Evolutionary conservation across 2,797 vertebrate genomes (phyloP).

Genomic region (Muscicapa striata): DNA sequence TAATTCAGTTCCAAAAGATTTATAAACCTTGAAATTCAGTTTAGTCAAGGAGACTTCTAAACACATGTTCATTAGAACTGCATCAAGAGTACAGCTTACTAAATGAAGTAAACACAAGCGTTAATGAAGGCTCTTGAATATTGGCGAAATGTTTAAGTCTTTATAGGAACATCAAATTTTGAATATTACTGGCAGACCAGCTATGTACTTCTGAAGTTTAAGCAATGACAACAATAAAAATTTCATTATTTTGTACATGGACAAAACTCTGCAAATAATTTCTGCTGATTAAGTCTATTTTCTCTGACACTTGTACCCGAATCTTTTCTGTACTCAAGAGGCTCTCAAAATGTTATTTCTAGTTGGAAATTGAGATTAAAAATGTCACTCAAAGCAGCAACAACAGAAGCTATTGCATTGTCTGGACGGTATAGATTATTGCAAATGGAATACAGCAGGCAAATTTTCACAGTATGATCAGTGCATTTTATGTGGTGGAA

Average conservation of each 20-base stretch:
- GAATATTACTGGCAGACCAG: not conserved
- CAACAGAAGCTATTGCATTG: not conserved
- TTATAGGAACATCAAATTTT: not conserved
- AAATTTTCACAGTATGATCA: not conserved
- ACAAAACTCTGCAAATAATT: constrained; percentile 11
- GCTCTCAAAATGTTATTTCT: constrained; percentile 14
- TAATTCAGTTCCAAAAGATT: not conserved
- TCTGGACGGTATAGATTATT: not conserved
- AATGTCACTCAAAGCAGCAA: constrained; percentile 39
- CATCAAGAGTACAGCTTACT: not conserved
- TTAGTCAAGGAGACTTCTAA: not conserved
- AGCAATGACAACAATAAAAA: not conserved
- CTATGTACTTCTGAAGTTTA: not conserved
- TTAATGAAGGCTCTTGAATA: not conserved
- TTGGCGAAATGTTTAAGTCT: not conserved
- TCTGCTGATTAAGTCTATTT: constrained; percentile 25
- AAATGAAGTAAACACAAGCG: not conserved
- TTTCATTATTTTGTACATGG: not conserved
- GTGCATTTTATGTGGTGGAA: not conserved
- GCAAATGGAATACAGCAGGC: not conserved
- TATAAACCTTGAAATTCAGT: not conserved
- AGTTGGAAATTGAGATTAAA: constrained; percentile 40
- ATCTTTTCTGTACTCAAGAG: not conserved
- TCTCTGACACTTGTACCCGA: not conserved
- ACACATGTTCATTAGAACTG: not conserved